A percentile compares a stretch with the other conserved stretches of the same genome.
These are phyloP conservation scores for Ceyx erithaca DNA, from an alignment of 2,797 vertebrate species.

Conservation along the genomic window DNA sequence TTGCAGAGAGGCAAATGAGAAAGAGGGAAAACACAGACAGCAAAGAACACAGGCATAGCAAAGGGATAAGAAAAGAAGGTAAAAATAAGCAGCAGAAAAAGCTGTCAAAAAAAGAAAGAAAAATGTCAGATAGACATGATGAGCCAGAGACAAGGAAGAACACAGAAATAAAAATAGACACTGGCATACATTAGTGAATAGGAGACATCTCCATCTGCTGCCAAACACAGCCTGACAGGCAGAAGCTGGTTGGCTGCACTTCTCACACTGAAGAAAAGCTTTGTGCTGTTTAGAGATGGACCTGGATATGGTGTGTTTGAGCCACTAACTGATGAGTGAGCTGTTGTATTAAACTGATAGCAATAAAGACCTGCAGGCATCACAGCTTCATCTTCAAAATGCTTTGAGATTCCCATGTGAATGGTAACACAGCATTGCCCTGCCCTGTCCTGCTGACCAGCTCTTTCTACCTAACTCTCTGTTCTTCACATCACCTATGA, in stretches of 20 bases:
- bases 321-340: not conserved
- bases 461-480: not conserved
- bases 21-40: not conserved
- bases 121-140: not conserved
- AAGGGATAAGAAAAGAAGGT: not conserved
- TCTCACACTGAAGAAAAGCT: not conserved
- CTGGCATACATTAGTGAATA: not conserved
- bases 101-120: not conserved
- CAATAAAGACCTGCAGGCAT: not conserved
- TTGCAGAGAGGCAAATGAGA: not conserved
- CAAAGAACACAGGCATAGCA: not conserved
- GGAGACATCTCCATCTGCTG: not conserved
- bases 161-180: not conserved
- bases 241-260: not conserved
- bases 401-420: not conserved
- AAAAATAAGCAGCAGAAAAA: not conserved
- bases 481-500: not conserved
- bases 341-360: not conserved
- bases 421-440: not conserved
- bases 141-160: not conserved
- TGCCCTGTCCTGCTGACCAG: not conserved
- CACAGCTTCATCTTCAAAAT: not conserved
- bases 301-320: not conserved
- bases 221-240: not conserved
- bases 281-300: not conserved